phyloP scores from a whole-genome alignment of 2,113 vertebrate species.

The Emydocephalus ijimae region DNA sequence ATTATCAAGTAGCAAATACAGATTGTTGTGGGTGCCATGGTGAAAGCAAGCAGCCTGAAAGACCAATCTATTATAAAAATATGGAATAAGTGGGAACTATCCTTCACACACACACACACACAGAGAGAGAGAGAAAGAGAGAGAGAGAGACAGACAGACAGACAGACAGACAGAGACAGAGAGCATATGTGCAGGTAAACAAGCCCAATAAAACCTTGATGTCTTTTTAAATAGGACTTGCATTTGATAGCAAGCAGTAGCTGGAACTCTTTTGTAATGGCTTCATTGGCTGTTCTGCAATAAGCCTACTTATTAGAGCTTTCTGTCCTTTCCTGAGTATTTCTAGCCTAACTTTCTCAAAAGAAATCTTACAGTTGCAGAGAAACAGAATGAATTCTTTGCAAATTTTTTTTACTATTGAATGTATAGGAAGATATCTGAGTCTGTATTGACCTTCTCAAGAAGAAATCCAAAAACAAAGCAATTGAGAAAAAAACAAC shows the following conservation, averaged over 20 bases:
- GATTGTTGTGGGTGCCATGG: not conserved
- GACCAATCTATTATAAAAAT: not conserved
- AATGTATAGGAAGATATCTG: not conserved
- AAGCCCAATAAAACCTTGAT: not conserved
- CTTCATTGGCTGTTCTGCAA: not conserved
- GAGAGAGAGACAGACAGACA: accelerated
- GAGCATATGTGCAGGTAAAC: not conserved
- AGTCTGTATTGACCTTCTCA: not conserved
- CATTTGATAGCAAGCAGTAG: not conserved
- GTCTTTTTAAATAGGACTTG: not conserved
- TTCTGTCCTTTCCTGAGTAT: not conserved
- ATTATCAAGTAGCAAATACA: not conserved
- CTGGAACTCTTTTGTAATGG: not conserved
- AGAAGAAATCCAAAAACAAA: not conserved
- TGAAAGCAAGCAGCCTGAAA: not conserved
- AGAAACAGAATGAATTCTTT: not conserved
- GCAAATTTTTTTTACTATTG: not conserved
- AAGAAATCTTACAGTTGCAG: not conserved
- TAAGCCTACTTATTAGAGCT: not conserved
- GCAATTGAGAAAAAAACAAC: not conserved
- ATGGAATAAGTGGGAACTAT: not conserved
- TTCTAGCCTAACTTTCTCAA: not conserved
- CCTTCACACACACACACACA: too few species aligned
- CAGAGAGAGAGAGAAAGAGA: too few species aligned
- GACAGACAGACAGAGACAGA: too few species aligned